phyloP scores from a whole-genome alignment of 2,797 vertebrate genomes.

The Chrysocyon brachyurus region DNA sequence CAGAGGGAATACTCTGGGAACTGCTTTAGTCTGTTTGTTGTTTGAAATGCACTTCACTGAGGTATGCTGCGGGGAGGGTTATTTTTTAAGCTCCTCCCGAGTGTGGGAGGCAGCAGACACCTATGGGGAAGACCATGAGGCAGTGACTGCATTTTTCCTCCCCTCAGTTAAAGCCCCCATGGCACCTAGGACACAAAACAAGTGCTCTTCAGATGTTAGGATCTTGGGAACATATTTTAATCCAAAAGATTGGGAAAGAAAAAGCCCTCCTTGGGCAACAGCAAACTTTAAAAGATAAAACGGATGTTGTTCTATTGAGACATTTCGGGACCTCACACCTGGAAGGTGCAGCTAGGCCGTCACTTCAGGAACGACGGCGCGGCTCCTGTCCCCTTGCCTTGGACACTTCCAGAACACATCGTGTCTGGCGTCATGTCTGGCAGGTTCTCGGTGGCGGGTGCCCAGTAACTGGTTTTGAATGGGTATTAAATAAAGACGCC shows the following conservation, averaged over 20 bases:
- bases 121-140: background rate
- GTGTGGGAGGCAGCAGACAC: background rate
- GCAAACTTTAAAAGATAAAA: background rate
- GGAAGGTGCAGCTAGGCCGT: background rate
- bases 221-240: slow-evolving; percentile 47
- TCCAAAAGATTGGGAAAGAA: background rate
- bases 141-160: background rate
- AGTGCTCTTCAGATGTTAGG: background rate
- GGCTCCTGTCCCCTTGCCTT: background rate
- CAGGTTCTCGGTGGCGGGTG: background rate
- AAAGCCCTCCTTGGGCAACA: background rate
- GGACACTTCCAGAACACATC: background rate
- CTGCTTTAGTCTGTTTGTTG: background rate
- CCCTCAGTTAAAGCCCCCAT: background rate
- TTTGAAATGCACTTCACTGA: background rate
- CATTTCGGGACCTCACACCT: background rate
- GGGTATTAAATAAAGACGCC: background rate
- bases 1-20: background rate
- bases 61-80: background rate
- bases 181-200: background rate
- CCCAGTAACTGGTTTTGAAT: background rate
- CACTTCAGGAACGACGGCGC: background rate
- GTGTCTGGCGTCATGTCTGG: accelerated
- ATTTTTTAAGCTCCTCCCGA: background rate
- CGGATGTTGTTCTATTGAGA: background rate